These are phyloP conservation scores for Ibidorhyncha struthersii DNA, from an alignment of 2,113 vertebrate species.

Conservation along the genomic window DNA sequence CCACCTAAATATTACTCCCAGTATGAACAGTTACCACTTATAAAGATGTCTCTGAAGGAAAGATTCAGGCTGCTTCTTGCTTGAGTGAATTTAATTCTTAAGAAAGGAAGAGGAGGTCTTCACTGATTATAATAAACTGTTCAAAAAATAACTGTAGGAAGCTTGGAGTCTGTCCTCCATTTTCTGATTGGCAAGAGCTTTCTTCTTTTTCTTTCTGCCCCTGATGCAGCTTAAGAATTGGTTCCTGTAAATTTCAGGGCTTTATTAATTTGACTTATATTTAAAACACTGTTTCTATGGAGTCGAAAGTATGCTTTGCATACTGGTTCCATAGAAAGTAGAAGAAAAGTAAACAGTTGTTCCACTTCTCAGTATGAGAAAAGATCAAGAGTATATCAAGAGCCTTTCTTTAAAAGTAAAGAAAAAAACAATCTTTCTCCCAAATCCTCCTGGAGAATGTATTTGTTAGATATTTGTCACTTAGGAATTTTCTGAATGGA, in stretches of 20 bases:
- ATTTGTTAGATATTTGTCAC: not conserved
- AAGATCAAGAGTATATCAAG: not conserved
- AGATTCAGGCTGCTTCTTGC: not conserved
- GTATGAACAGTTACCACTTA: fast-evolving
- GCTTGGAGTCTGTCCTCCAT: not conserved
- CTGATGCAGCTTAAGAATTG: not conserved
- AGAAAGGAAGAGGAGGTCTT: not conserved
- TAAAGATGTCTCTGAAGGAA: not conserved
- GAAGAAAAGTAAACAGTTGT: not conserved
- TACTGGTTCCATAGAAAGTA: not conserved
- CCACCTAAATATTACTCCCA: not conserved
- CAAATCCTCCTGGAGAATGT: not conserved
- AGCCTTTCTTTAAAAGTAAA: not conserved
- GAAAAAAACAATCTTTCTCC: not conserved
- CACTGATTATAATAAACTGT: not conserved
- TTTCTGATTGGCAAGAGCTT: not conserved
- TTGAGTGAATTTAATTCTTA: not conserved
- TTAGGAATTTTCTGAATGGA: not conserved
- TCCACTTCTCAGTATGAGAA: not conserved
- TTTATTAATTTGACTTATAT: constrained; percentile 13
- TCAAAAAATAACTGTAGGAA: not conserved
- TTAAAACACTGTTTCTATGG: constrained; percentile 33
- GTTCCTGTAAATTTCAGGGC: not conserved
- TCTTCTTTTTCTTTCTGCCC: not conserved
- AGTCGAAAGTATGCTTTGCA: not conserved